A percentile compares a stretch with the other conserved stretches of the same genome.
Evolutionary conservation across 2,888 invertebrate genomes (phyloP).

Genomic region (Lottia gigantea): DNA sequence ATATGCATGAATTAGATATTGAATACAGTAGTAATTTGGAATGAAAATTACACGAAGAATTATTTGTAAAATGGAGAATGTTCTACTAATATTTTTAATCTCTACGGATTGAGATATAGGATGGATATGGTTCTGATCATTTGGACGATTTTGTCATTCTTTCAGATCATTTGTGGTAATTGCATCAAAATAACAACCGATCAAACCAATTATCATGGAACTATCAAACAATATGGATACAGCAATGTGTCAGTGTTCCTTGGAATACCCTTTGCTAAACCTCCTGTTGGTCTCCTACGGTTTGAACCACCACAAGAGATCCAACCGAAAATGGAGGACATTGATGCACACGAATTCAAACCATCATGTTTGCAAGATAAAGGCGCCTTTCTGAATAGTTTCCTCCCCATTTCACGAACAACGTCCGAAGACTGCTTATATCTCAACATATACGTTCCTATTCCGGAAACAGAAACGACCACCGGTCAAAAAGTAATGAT

Average conservation of each 20-base stretch:
- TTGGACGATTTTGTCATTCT: too few relatives aligned
- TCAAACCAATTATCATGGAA: too few relatives aligned
- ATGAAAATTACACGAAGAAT: too few relatives aligned
- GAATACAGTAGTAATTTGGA: too few relatives aligned
- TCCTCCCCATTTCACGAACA: too few relatives aligned
- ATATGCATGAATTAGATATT: too few relatives aligned
- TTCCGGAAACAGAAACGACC: neutral
- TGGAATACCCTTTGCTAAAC: neutral
- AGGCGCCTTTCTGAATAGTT: neutral
- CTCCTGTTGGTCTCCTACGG: neutral
- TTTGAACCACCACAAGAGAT: neutral
- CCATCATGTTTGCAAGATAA: neutral
- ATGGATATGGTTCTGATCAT: too few relatives aligned
- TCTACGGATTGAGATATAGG: too few relatives aligned
- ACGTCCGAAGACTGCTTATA: conserved; percentile 23
- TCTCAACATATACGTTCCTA: conserved; percentile 28
- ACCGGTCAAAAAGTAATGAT: conserved; percentile 17
- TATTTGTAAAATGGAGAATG: too few relatives aligned
- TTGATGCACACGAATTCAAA: neutral
- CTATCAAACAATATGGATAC: neutral
- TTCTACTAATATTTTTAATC: too few relatives aligned
- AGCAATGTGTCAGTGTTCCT: neutral
- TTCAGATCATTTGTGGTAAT: too few relatives aligned
- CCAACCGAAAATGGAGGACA: neutral
- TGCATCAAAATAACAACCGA: too few relatives aligned